Base-by-base conservation (phyloP, 1,140 invertebrate genomes). In the Microvelia longipes region DNA sequence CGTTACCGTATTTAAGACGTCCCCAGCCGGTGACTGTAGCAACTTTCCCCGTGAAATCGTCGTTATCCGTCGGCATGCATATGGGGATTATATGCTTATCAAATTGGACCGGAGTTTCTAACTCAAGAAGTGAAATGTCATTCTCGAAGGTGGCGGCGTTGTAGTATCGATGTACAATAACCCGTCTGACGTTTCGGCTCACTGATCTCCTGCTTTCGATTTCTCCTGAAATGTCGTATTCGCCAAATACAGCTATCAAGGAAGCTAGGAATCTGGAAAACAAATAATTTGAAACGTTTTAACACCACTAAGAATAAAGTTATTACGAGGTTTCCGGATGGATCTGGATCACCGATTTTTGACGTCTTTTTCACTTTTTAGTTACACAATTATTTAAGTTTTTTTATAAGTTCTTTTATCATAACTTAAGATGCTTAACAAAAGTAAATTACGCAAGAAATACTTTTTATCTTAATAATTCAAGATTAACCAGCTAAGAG, bases 81-180 rank as follows among this genome's bases (percentile, higher is more conserved):
- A 96, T 94, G 1, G 94, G 93, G 14, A 96, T 91, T 71, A 96
- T 93, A 77, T 94, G 91, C 1, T 87, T 84, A 75, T 94, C 90
- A 76, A 90, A 93, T 71, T 87, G 84, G n/a, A 96, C 83, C 0
- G 91, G 86, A 25, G 86, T 84, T 71, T 95, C 93, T 71, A 96
- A 76, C 77, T 94, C 91, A 60, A 94, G 77, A 11, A 96, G 77
- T 0, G 92, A 93, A 72, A 95, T 82, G 77, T 96, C 93, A 76
- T 94, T 95, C 76, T 94, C 92, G 75, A 95, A 95, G 0, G 92
- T 94, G 1, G 88, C 88, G 0, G 91, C 86, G 79, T 95, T 90
- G 78, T 95, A 96, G 72, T 90, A 87, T 0, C 90, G 81, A 76
- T 96, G 92, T 0, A 94, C 90, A 28, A 96, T 92, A 28, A 96